These are phyloP conservation scores for Xiphophorus couchianus DNA, from an alignment of 2,113 vertebrate species.

Conservation along the genomic window DNA sequence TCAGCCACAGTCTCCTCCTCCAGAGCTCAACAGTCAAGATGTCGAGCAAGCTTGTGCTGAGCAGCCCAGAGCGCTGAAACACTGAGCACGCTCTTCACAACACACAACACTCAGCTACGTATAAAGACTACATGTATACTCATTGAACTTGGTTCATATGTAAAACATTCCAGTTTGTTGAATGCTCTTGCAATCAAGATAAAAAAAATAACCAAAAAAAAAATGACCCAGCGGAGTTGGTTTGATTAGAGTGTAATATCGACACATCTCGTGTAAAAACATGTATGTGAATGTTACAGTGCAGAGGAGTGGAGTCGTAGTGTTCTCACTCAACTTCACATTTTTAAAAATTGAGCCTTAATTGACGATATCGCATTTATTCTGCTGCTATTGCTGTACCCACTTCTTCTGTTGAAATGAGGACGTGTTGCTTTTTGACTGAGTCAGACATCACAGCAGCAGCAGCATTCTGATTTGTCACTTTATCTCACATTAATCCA, in stretches of 20 bases:
- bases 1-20: neutral
- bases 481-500: neutral
- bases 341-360: neutral
- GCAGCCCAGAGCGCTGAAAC: too few species aligned
- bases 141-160: neutral
- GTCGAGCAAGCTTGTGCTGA: neutral
- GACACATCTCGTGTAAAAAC: too few species aligned
- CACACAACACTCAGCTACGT: neutral
- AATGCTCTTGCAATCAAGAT: neutral
- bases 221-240: too few species aligned
- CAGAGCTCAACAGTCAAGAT: too few species aligned
- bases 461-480: neutral
- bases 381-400: neutral
- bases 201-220: too few species aligned
- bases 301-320: neutral
- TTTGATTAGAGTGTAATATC: too few species aligned
- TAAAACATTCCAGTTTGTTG: neutral
- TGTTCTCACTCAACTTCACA: neutral
- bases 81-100: neutral
- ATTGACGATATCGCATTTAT: neutral
- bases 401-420: neutral
- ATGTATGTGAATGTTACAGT: neutral
- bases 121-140: neutral
- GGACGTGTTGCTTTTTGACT: neutral
- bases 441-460: neutral